Conservation (phyloP, 2,113 vertebrate genomes). For the Eudyptes chrysolophus region DNA sequence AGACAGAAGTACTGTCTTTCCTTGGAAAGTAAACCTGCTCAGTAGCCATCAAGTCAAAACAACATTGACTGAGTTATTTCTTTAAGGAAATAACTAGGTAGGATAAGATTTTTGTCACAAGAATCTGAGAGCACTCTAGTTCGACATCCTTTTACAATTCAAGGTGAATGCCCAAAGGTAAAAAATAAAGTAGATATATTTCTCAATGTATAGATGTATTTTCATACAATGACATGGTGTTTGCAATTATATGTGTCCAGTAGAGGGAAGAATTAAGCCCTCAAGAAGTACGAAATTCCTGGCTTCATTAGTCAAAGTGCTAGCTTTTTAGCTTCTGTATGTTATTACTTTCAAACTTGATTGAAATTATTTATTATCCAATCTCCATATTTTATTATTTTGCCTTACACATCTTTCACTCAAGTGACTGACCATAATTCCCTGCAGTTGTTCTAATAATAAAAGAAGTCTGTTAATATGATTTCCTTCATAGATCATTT, state of each 20-base stretch:
- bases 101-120: not conserved
- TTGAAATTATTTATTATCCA: conserved; percentile 60
- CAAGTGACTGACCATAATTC: conserved; percentile 44
- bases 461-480: conserved; percentile 53
- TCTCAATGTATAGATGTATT: not conserved
- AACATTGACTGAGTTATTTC: not conserved
- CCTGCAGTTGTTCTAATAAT: conserved; percentile 42
- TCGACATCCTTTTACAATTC: not conserved
- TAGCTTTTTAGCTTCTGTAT: conserved; percentile 31
- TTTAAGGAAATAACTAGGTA: not conserved
- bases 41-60: not conserved
- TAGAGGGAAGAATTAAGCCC: conserved; percentile 8
- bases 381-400: conserved; percentile 66
- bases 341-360: conserved; percentile 58
- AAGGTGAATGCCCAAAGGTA: not conserved
- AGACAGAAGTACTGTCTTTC: not conserved
- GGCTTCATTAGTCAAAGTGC: not conserved
- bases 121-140: not conserved
- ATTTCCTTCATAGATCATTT: conserved; percentile 58
- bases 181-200: not conserved
- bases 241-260: not conserved
- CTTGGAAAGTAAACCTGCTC: not conserved
- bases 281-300: conserved; percentile 12
- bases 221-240: not conserved
- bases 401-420: conserved; percentile 51